Conservation (phyloP, 2,888 invertebrate species). For the Tetragnatha montana region DNA sequence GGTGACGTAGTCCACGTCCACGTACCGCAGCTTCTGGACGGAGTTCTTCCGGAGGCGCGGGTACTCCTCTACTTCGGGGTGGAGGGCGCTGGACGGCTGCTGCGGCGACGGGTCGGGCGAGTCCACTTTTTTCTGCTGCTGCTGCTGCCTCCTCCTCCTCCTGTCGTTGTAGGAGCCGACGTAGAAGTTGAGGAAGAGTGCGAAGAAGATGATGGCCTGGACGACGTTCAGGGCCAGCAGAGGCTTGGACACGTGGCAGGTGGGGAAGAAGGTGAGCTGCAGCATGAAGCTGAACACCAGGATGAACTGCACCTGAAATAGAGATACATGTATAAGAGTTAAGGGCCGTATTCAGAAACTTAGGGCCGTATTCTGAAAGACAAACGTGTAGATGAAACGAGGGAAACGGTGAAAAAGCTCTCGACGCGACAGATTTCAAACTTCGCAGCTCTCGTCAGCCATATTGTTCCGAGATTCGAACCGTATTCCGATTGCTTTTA, state of each 20-base stretch:
- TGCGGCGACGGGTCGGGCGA: not conserved
- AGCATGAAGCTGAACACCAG: conserved; percentile 65
- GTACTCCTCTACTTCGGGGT: not conserved
- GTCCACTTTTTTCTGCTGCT: not conserved
- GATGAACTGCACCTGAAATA: conserved; percentile 57
- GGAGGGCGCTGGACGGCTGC: not conserved
- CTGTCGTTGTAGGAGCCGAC: conserved; percentile 74
- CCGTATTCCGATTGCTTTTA: too few relatives aligned
- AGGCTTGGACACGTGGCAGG: conserved; percentile 58
- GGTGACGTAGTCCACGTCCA: conserved; percentile 60
- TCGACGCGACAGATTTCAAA: too few relatives aligned
- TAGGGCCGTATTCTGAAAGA: too few relatives aligned
- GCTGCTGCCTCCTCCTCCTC: not conserved
- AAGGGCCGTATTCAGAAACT: not conserved
- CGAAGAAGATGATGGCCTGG: conserved; percentile 77
- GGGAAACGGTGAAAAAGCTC: too few relatives aligned
- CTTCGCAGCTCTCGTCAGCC: too few relatives aligned
- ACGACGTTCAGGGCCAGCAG: conserved; percentile 67
- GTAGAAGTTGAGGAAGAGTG: conserved; percentile 77
- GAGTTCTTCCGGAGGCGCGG: conserved; percentile 41
- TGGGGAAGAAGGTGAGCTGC: conserved; percentile 63
- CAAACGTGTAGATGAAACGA: not conserved
- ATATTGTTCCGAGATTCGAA: too few relatives aligned
- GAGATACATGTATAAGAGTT: too few relatives aligned
- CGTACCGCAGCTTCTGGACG: conserved; percentile 63